Conservation (phyloP, 1,140 invertebrate species). For the Drosophila ironensis region DNA sequence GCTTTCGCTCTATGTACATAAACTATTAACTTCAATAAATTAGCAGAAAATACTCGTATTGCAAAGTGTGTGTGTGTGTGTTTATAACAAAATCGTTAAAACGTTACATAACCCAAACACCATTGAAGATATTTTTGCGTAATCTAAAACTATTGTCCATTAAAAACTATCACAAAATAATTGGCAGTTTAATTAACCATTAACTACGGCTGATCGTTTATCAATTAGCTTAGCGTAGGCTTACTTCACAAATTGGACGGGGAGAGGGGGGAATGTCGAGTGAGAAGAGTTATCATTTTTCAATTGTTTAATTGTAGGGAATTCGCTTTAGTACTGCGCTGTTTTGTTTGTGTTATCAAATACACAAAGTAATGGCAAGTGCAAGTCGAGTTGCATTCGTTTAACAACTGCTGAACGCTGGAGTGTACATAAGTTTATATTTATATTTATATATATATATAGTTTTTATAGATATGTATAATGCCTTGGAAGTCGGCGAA, state of each 20-base stretch:
- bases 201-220: constrained; percentile 38
- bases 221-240: constrained; percentile 21
- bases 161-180: constrained; percentile 79
- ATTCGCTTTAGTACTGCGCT: constrained; percentile 31
- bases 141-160: constrained; percentile 51
- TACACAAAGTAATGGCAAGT: constrained; percentile 73
- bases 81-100: constrained; percentile 57
- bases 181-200: constrained; percentile 74
- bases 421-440: constrained; percentile 1
- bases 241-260: constrained; percentile 30
- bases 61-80: constrained; percentile 67
- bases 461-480: background rate
- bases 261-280: constrained; percentile 22
- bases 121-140: constrained; percentile 51
- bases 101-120: constrained; percentile 73
- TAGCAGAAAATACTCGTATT: constrained; percentile 67
- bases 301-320: constrained; percentile 31
- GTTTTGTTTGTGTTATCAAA: constrained; percentile 43
- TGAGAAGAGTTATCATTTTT: background rate
- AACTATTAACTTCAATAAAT: constrained; percentile 69
- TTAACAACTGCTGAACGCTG: constrained; percentile 23
- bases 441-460: background rate
- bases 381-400: constrained; percentile 45
- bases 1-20: constrained; percentile 28
- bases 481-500: constrained; percentile 32